phyloP scores from a whole-genome alignment of 2,888 invertebrate species.

The Criorhina ranunculi region DNA sequence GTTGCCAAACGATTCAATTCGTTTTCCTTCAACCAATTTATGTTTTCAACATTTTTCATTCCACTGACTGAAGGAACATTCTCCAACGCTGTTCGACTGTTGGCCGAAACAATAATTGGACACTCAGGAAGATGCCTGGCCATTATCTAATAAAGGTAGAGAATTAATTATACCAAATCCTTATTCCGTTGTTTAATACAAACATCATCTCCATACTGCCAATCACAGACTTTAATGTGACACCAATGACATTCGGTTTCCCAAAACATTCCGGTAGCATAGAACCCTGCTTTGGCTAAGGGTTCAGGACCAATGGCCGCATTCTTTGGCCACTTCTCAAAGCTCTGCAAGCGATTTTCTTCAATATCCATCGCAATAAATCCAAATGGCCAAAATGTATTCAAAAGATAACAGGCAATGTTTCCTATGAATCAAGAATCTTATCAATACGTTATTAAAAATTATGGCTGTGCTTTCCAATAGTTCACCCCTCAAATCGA shows the following conservation, averaged over 20 bases:
- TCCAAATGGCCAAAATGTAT: not conserved
- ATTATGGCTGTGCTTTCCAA: too few relatives aligned
- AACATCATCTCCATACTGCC: conserved; percentile 90
- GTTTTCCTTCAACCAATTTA: conserved; percentile 86
- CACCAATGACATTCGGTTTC: conserved; percentile 92
- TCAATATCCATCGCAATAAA: conserved; percentile 87
- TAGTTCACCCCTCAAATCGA: too few relatives aligned
- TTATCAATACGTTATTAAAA: too few relatives aligned
- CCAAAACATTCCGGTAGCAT: conserved; percentile 88
- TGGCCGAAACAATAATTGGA: conserved; percentile 89
- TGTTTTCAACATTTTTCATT: conserved; percentile 36
- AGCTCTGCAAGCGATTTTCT: conserved; percentile 89
- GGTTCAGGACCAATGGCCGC: conserved; percentile 88
- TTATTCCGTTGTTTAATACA: not conserved
- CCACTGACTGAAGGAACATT: conserved; percentile 86
- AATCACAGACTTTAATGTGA: conserved; percentile 88
- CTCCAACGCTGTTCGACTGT: conserved; percentile 88
- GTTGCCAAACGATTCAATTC: conserved; percentile 88
- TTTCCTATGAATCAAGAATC: too few relatives aligned
- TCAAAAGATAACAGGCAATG: too few relatives aligned
- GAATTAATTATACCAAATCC: not conserved
- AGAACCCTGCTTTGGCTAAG: conserved; percentile 92
- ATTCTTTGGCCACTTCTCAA: conserved; percentile 89
- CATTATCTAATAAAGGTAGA: conserved; percentile 85
- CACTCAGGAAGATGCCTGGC: conserved; percentile 90